phyloP scores from a whole-genome alignment of 2,797 vertebrate genomes.

The Dicrostonyx torquatus region DNA sequence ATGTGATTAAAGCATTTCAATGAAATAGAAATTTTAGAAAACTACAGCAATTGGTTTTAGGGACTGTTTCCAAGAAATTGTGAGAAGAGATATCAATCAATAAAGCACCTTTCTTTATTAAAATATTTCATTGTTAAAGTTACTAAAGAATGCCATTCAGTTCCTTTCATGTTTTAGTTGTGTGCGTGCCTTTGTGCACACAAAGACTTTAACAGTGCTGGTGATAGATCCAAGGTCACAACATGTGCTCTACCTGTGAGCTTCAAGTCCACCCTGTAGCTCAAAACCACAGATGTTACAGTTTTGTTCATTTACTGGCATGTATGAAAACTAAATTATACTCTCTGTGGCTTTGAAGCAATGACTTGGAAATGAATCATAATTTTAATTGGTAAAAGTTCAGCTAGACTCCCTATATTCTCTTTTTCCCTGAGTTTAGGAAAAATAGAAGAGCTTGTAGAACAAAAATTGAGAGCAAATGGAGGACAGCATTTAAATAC shows the following conservation, averaged over 20 bases:
- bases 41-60: conserved; percentile 31
- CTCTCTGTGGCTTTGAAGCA: conserved; percentile 55
- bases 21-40: conserved; percentile 58
- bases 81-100: conserved; percentile 27
- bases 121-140: conserved; percentile 39
- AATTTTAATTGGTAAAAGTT: conserved; percentile 60
- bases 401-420: conserved; percentile 1
- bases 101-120: conserved; percentile 43
- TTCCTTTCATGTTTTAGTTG: conserved; percentile 36
- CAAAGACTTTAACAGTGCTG: neutral
- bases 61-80: conserved; percentile 37
- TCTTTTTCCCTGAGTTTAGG: conserved; percentile 57
- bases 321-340: conserved; percentile 55
- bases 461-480: conserved; percentile 33
- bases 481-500: conserved; percentile 42
- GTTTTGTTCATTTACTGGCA: conserved; percentile 48
- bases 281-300: neutral
- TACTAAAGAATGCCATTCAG: conserved; percentile 48
- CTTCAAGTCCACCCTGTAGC: neutral
- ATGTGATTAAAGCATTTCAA: conserved; percentile 31
- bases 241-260: neutral
- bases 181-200: neutral
- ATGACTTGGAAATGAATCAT: conserved; percentile 67
- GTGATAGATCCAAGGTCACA: neutral
- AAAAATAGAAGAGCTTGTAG: conserved; percentile 63